Evolutionary conservation across 2,888 invertebrate species (phyloP).

Genomic region (Ochropleura plecta): DNA sequence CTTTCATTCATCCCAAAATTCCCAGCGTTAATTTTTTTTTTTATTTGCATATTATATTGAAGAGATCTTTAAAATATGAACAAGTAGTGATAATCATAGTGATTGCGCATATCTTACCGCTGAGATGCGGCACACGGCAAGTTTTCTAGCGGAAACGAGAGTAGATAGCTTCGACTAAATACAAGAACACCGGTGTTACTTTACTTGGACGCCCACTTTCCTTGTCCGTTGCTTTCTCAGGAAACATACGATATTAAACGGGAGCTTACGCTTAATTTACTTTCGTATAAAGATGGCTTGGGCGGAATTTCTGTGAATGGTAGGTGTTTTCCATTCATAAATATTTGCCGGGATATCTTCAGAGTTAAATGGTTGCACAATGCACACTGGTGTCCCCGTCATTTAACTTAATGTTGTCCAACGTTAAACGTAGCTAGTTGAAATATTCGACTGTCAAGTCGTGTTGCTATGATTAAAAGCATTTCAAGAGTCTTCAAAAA

Average conservation of each 20-base stretch:
- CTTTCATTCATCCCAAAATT: neutral
- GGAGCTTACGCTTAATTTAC: conserved; percentile 13
- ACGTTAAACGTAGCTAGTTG: neutral
- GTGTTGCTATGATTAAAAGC: neutral
- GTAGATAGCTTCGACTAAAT: conserved; percentile 58
- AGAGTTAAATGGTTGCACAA: neutral
- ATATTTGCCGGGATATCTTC: neutral
- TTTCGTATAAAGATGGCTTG: neutral
- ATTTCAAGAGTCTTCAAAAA: neutral
- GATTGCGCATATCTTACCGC: conserved; percentile 48
- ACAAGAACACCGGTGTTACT: conserved; percentile 59
- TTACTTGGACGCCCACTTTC: conserved; percentile 53
- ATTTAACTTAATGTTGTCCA: neutral
- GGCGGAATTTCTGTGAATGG: neutral
- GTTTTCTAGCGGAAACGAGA: conserved; percentile 76
- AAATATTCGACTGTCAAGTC: neutral
- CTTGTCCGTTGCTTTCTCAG: conserved; percentile 57
- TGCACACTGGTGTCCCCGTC: neutral
- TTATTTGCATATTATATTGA: neutral
- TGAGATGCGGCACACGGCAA: conserved; percentile 62
- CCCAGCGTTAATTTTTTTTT: too few species aligned
- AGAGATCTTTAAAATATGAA: conserved; percentile 32
- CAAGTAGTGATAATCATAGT: conserved; percentile 44
- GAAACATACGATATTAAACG: conserved; percentile 42
- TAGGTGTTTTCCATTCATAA: neutral